A percentile compares a stretch with the other conserved stretches of the same genome.
Conservation (phyloP, 2,797 vertebrate species). For the Triplophysa yarkandensis region DNA sequence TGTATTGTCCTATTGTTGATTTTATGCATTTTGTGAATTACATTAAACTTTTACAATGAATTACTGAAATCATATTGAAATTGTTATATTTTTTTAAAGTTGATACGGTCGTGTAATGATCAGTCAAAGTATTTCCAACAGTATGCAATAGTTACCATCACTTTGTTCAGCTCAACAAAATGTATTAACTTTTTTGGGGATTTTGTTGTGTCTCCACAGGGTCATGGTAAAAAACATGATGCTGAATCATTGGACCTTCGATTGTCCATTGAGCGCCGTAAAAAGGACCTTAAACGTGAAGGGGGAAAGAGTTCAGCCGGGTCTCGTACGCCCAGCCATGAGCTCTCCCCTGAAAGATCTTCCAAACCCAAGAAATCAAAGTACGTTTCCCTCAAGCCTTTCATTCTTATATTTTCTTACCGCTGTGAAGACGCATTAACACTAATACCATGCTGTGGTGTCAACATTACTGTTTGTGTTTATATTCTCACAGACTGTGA, state of each 20-base stretch:
- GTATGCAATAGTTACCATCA: too few species aligned
- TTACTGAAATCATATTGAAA: too few species aligned
- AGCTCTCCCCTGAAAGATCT: constrained; percentile 90
- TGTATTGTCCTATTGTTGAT: background rate
- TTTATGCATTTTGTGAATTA: background rate
- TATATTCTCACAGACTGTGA: too few species aligned
- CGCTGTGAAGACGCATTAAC: background rate
- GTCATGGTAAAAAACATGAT: constrained; percentile 88
- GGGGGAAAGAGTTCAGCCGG: constrained; percentile 90
- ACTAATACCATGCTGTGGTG: background rate
- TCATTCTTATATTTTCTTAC: too few species aligned
- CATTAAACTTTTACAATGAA: too few species aligned
- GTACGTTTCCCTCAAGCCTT: constrained; percentile 60
- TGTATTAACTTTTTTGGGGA: background rate
- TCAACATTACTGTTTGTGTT: too few species aligned
- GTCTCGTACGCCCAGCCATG: constrained; percentile 90
- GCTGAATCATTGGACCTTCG: constrained; percentile 95
- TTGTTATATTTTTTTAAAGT: background rate
- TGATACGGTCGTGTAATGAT: background rate
- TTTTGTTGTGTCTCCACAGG: constrained; percentile 72
- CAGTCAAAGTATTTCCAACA: too few species aligned
- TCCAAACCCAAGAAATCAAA: constrained; percentile 96
- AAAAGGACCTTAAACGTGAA: constrained; percentile 90
- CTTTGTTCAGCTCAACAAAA: background rate
- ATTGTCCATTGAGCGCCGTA: constrained; percentile 95